These are phyloP conservation scores for Manduca sexta DNA, from an alignment of 1,140 invertebrate species.

Conservation along the genomic window DNA sequence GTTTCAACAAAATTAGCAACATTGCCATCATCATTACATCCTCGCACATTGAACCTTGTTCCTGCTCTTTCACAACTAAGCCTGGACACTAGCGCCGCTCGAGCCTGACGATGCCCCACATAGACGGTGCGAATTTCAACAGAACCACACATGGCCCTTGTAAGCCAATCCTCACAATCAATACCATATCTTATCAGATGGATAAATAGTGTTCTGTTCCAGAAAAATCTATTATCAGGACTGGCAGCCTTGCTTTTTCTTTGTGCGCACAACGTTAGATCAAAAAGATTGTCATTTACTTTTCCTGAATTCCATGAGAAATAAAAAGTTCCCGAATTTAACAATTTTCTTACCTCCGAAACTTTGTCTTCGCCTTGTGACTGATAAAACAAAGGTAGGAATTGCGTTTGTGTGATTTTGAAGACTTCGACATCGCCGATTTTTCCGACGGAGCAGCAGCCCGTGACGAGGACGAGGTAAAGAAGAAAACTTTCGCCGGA, in stretches of 20 bases:
- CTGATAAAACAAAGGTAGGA: conserved; percentile 89
- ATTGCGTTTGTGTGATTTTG: conserved; percentile 92
- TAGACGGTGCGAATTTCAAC: conserved; percentile 97
- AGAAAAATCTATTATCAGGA: conserved; percentile 95
- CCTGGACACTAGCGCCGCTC: conserved; percentile 94
- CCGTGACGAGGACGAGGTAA: conserved; percentile 94
- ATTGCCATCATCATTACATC: conserved; percentile 99
- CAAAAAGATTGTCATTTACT: conserved; percentile 75
- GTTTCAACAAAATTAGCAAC: conserved; percentile 99
- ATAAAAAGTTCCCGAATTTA: conserved; percentile 98
- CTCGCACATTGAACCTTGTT: conserved; percentile 97
- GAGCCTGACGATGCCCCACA: conserved; percentile 92
- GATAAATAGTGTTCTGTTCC: conserved; percentile 96
- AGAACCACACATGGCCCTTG: conserved; percentile 96
- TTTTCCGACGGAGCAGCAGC: conserved; percentile 95
- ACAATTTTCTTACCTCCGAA: conserved; percentile 87
- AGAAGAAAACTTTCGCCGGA: conserved; percentile 87
- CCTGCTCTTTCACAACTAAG: conserved; percentile 97
- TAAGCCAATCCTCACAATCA: conserved; percentile 89
- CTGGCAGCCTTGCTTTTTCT: conserved; percentile 84
- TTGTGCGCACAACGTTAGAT: conserved; percentile 95
- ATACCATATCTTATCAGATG: conserved; percentile 93
- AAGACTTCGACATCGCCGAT: conserved; percentile 95
- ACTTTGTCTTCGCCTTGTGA: conserved; percentile 81
- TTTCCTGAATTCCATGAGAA: conserved; percentile 84